A percentile compares a stretch with the other conserved stretches of the same genome.
Conservation (phyloP, 2,797 vertebrate genomes). For the Acrossocheilus wenchowensis region DNA sequence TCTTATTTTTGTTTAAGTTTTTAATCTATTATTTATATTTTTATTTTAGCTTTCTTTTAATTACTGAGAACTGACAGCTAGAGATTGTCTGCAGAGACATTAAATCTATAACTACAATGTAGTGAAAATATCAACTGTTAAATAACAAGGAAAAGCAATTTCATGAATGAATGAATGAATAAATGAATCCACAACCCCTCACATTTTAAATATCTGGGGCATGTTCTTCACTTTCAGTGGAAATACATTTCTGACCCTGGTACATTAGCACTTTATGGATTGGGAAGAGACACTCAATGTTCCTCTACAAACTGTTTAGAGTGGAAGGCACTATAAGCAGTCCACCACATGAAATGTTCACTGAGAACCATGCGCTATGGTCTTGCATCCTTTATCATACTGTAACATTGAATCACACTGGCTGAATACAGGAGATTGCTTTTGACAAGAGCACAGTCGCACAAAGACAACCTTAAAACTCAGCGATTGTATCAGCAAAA, state of each 20-base stretch:
- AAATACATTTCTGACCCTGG: neutral
- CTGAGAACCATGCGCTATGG: neutral
- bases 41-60: neutral
- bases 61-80: neutral
- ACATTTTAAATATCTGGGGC: too few relatives aligned
- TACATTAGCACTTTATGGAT: neutral
- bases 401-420: neutral
- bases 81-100: too few relatives aligned
- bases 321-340: slow-evolving; percentile 3
- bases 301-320: neutral
- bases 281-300: neutral
- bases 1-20: too few relatives aligned
- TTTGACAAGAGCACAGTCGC: neutral
- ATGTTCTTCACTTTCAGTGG: neutral
- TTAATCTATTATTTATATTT: neutral
- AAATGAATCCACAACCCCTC: too few relatives aligned
- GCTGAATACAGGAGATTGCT: neutral
- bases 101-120: too few relatives aligned
- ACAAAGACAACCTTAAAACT: neutral
- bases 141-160: too few relatives aligned
- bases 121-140: too few relatives aligned
- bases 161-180: too few relatives aligned
- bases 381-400: neutral
- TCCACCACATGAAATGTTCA: slow-evolving; percentile 29
- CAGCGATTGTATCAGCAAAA: neutral